These are phyloP conservation scores for Microdon myrmicae DNA, from an alignment of 2,888 invertebrate species.

Conservation along the genomic window DNA sequence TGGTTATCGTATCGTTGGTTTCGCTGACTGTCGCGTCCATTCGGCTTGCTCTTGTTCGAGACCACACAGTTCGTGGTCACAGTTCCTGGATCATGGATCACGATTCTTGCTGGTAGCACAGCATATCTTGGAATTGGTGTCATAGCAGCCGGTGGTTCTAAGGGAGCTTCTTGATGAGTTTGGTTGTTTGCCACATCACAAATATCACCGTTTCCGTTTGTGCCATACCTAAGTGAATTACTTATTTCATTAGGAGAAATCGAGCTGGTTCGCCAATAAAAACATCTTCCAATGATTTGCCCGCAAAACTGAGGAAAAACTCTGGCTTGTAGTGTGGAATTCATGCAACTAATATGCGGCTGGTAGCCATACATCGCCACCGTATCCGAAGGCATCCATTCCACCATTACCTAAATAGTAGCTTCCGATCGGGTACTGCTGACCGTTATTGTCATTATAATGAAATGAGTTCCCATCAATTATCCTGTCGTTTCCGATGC, in stretches of 20 bases:
- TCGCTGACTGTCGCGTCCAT: constrained; percentile 44
- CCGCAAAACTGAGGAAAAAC: constrained; percentile 63
- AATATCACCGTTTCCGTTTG: too few species aligned
- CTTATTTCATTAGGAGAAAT: constrained; percentile 3
- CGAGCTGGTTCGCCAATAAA: constrained; percentile 12
- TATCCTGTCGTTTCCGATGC: neutral
- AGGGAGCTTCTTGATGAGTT: neutral
- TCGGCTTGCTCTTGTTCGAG: constrained; percentile 53
- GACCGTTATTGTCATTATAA: constrained; percentile 18
- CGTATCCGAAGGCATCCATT: constrained; percentile 6
- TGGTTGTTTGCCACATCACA: neutral
- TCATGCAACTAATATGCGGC: constrained; percentile 13
- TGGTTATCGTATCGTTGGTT: constrained; percentile 64
- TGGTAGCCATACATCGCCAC: constrained; percentile 10
- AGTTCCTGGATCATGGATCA: constrained; percentile 29
- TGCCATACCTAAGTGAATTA: neutral
- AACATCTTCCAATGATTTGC: constrained; percentile 55
- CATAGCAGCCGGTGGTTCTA: too few species aligned
- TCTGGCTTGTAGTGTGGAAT: constrained; percentile 63
- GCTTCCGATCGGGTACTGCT: constrained; percentile 19
- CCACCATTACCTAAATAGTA: constrained; percentile 15
- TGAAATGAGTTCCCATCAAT: constrained; percentile 22
- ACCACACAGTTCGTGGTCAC: neutral
- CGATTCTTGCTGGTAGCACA: constrained; percentile 51
- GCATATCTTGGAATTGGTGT: constrained; percentile 53